phyloP scores from a whole-genome alignment of 2,797 vertebrate genomes.

The Chloroceryle inda region DNA sequence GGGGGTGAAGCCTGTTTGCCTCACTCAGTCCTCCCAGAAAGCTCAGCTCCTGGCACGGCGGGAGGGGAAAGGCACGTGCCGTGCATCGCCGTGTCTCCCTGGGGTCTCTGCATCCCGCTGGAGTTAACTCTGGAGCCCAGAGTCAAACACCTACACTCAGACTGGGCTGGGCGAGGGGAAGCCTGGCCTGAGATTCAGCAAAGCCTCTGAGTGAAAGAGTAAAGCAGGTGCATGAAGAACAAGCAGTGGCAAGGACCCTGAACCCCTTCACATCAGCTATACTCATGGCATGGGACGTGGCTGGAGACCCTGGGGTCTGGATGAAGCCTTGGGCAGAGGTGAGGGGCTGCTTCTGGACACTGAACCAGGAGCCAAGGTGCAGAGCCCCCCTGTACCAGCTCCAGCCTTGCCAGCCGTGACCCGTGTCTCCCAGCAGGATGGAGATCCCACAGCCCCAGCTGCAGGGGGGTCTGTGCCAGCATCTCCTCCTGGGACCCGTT shows the following conservation, averaged over 20 bases:
- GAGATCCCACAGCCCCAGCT: neutral
- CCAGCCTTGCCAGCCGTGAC: neutral
- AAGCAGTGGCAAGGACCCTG: neutral
- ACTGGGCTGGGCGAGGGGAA: neutral
- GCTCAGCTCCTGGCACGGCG: neutral
- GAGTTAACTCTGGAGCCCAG: neutral
- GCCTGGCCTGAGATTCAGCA: neutral
- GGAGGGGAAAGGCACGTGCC: neutral
- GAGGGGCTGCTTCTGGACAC: neutral
- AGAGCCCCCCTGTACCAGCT: neutral
- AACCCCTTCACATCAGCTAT: neutral
- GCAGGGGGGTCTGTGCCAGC: neutral
- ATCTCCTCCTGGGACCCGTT: neutral
- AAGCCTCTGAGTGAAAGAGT: neutral
- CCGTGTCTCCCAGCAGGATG: neutral
- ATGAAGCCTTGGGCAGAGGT: neutral
- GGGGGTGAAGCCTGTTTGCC: neutral
- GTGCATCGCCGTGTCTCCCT: fast-evolving
- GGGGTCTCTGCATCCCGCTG: neutral
- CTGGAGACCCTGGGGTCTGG: neutral
- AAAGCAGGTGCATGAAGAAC: neutral
- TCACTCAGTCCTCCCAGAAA: neutral
- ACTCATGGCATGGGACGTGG: neutral
- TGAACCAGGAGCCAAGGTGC: neutral
- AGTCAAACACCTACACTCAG: neutral